Conservation (phyloP, 2,113 vertebrate genomes). For the Neodon shergylaensis region DNA sequence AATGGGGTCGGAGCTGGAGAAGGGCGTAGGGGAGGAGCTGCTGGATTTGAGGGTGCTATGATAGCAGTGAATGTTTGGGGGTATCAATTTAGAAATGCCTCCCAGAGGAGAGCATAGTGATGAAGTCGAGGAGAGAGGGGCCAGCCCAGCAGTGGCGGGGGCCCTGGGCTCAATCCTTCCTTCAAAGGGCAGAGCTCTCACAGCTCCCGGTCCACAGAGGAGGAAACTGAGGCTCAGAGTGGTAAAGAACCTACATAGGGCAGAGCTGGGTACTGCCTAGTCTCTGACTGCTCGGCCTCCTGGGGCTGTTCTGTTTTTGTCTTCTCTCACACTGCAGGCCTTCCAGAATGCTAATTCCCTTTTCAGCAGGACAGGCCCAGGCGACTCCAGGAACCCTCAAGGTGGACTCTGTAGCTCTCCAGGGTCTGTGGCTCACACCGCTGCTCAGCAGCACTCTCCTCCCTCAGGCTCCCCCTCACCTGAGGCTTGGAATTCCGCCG, state of each 20-base stretch:
- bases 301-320: neutral
- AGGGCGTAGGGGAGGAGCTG: neutral
- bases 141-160: rapidly evolving
- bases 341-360: neutral
- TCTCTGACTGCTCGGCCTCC: neutral
- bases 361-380: neutral
- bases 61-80: neutral
- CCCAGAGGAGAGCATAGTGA: neutral
- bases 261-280: neutral
- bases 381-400: neutral
- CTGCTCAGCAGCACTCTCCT: neutral
- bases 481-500: no score
- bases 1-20: neutral
- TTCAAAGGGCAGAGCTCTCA: neutral
- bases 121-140: no score
- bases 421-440: neutral
- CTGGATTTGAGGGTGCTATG: neutral
- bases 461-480: neutral
- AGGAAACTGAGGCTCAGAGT: neutral
- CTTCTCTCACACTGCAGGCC: neutral
- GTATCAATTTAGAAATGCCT: neutral
- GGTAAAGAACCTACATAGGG: no score
- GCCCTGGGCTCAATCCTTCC: neutral
- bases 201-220: neutral
- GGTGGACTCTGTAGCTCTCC: neutral